These are phyloP conservation scores for Dryobota labecula DNA, from an alignment of 2,888 invertebrate species.

Conservation along the genomic window DNA sequence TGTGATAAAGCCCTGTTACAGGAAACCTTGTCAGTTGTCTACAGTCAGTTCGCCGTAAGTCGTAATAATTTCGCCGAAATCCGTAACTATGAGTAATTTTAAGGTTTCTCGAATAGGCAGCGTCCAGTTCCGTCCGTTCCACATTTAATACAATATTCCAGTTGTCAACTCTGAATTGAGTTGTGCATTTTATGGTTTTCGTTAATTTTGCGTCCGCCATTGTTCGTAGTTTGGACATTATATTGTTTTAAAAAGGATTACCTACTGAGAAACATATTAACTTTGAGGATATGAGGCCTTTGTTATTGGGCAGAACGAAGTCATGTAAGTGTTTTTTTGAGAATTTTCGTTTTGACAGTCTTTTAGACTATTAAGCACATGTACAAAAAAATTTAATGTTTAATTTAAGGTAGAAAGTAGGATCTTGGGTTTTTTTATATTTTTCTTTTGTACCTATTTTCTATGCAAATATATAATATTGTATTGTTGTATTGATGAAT, in stretches of 20 bases:
- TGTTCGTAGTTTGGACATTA: slow-evolving; percentile 25
- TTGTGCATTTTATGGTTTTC: slow-evolving; percentile 65
- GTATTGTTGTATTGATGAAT: too few relatives aligned
- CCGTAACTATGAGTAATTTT: slow-evolving; percentile 58
- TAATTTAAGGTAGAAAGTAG: too few relatives aligned
- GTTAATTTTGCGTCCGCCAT: slow-evolving; percentile 27
- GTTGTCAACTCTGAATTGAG: slow-evolving; percentile 66
- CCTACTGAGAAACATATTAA: background rate
- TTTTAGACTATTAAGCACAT: too few relatives aligned
- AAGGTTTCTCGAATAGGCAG: slow-evolving; percentile 63
- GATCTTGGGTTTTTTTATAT: too few relatives aligned
- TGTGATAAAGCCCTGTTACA: too few relatives aligned
- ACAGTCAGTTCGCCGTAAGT: slow-evolving; percentile 16
- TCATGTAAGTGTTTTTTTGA: too few relatives aligned
- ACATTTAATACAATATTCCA: slow-evolving; percentile 55
- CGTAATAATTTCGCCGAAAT: slow-evolving; percentile 50
- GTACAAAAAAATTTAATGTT: too few relatives aligned
- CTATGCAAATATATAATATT: too few relatives aligned
- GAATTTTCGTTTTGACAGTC: too few relatives aligned
- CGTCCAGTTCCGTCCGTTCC: slow-evolving; percentile 29
- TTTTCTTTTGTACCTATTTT: too few relatives aligned
- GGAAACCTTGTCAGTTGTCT: slow-evolving; percentile 7
- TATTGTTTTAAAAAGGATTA: slow-evolving; percentile 15
- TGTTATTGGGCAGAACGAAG: background rate
- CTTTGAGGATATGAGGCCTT: background rate